These are phyloP conservation scores for Astur gentilis DNA, from an alignment of 2,113 vertebrate genomes.

Conservation along the genomic window DNA sequence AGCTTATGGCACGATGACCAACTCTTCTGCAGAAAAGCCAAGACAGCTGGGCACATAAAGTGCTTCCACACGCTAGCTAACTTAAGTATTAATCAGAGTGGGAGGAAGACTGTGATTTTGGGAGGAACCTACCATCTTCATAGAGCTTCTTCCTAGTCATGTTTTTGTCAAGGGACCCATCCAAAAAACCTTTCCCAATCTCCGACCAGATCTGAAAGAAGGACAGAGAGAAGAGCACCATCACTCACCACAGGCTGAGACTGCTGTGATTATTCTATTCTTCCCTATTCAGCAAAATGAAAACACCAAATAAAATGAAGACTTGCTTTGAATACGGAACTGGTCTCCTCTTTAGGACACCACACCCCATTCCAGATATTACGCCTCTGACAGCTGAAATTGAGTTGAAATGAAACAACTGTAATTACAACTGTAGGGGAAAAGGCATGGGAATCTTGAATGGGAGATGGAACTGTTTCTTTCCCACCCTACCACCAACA, in stretches of 20 bases:
- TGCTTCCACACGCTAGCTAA: neutral
- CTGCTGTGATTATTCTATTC: neutral
- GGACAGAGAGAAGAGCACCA: neutral
- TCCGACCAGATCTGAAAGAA: constrained; percentile 92
- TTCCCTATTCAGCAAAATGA: neutral
- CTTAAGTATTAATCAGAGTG: neutral
- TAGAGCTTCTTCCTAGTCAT: constrained; percentile 86
- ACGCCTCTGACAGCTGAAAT: neutral
- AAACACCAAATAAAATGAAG: neutral
- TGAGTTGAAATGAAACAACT: neutral
- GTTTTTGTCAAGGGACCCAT: constrained; percentile 93
- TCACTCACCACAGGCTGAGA: neutral
- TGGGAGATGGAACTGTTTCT: neutral
- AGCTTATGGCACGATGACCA: neutral
- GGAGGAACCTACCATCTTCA: constrained; percentile 79
- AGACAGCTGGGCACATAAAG: neutral
- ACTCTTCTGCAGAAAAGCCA: neutral
- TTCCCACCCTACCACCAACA: neutral
- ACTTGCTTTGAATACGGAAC: neutral
- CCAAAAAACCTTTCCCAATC: constrained; percentile 93
- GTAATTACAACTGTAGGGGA: neutral
- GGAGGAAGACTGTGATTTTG: neutral
- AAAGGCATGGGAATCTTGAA: neutral
- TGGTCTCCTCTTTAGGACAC: neutral
- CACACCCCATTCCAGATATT: neutral